Base-by-base conservation (phyloP, 2,888 invertebrate genomes). In the Plebejus melissa region DNA sequence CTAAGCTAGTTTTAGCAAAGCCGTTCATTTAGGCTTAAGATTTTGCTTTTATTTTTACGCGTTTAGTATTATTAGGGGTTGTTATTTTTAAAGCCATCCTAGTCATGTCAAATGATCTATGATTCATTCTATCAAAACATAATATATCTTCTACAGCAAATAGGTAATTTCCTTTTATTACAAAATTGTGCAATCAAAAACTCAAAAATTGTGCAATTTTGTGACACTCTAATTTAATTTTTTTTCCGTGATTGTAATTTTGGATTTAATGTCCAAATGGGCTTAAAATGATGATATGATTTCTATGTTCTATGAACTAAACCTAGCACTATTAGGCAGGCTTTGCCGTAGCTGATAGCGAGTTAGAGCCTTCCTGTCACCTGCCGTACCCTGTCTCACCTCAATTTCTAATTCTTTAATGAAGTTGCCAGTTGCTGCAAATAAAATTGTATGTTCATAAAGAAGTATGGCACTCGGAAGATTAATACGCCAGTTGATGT, bases 301-400 rank as follows among this genome's bases (percentile, higher is more conserved):
- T 11, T 11, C 9, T 60, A 60, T 22, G 4, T 0, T 28, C 22
- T 28, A 46, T 46, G 46, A 46, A 28, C 60, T 9, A 71, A 71
- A 4, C 71, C 71, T 71, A 71, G 50, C 50, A 71, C 46, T 46
- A 46, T 46, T 46, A 71, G 50, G 46, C 11, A 71, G 71, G 71
- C 71, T 71, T 46, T 71, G 71, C 46, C 28, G 0, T 41, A 46
- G 71, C 71, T 46, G 46, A 46, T 46, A 46, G 46, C 46, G 70
- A 32, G 36, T 71, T 50, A 50, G 41, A 22, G 71, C 28, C 71
- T 46, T 70, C 70, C 71, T 22, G 46, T 9, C 46, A 46, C 46
- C 46, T 46, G 46, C 2, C 22, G 4, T 46, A 71, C 50, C 71
- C 46, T 38, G 38, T 50, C 71, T 71, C 71, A 71, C 71, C 71